phyloP scores from a whole-genome alignment of 2,113 vertebrate genomes.

The Phocoena phocoena region DNA sequence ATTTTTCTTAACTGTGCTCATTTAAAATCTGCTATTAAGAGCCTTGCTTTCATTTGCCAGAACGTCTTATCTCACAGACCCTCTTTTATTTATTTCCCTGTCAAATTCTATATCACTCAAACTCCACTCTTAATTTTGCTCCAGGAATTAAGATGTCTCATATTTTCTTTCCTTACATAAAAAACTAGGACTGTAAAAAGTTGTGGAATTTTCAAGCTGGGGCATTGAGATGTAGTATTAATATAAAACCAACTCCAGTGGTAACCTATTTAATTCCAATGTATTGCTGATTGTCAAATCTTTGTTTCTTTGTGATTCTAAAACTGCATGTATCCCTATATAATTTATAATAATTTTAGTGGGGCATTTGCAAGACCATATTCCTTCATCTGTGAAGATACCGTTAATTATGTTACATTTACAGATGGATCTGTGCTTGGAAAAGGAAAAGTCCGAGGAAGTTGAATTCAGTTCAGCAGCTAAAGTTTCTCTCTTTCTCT shows the following conservation, averaged over 20 bases:
- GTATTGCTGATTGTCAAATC: not conserved
- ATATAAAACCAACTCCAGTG: not conserved
- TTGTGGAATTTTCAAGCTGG: not conserved
- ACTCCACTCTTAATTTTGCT: slow-evolving; percentile 6
- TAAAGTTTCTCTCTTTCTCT: not conserved
- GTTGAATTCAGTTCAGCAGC: not conserved
- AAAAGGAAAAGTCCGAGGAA: not conserved
- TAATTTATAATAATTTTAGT: not conserved
- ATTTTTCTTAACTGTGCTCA: not conserved
- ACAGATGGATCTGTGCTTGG: not conserved
- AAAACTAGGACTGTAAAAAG: not conserved
- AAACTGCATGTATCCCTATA: not conserved
- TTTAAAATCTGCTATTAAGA: slow-evolving; percentile 13
- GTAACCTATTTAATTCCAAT: not conserved
- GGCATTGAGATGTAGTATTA: not conserved
- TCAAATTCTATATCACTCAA: not conserved
- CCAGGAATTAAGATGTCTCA: not conserved
- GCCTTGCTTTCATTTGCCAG: slow-evolving; percentile 9
- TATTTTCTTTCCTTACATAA: slow-evolving; percentile 30
- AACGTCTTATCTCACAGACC: not conserved
- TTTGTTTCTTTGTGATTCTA: not conserved
- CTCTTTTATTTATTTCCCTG: not conserved
- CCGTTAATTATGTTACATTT: not conserved
- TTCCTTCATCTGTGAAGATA: not conserved
- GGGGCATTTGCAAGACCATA: not conserved